Percentiles rank a stretch among this genome's conserved stretches.
These are phyloP conservation scores for Betta splendens DNA, from an alignment of 2,797 vertebrate species.

Conservation along the genomic window DNA sequence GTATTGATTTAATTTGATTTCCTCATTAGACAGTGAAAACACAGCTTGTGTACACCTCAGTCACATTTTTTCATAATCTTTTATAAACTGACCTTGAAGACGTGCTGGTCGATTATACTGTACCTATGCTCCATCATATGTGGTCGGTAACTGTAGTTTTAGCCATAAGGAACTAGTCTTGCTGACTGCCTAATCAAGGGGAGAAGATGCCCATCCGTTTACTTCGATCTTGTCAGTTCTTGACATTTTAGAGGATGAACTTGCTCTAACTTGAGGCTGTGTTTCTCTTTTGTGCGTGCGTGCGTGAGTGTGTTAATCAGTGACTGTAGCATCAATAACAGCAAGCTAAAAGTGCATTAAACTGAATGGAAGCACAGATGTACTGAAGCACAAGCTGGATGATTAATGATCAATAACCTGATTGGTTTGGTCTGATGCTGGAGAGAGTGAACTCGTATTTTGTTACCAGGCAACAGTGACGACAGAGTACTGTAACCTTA, in stretches of 20 bases:
- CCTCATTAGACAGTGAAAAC: slow-evolving; percentile 19
- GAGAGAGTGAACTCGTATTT: slow-evolving; percentile 28
- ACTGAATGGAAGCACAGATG: slow-evolving; percentile 39
- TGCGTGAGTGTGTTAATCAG: slow-evolving; percentile 15
- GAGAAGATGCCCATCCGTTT: slow-evolving; percentile 14
- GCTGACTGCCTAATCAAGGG: slow-evolving; percentile 24
- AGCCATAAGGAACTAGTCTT: slow-evolving; percentile 16
- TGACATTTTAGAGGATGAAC: background rate
- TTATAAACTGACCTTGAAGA: slow-evolving; percentile 24
- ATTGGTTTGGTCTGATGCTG: slow-evolving; percentile 13
- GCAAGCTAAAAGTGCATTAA: slow-evolving; percentile 17
- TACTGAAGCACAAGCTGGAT: slow-evolving; percentile 50
- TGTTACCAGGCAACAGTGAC: slow-evolving; percentile 58
- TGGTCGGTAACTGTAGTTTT: slow-evolving; percentile 23
- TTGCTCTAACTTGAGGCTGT: slow-evolving; percentile 9
- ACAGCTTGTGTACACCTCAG: slow-evolving; percentile 10
- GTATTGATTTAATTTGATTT: slow-evolving; percentile 21
- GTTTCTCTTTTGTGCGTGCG: too few species aligned
- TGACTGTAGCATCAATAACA: slow-evolving; percentile 12
- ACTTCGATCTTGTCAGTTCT: slow-evolving; percentile 8
- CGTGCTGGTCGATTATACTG: slow-evolving; percentile 17
- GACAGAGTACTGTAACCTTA: slow-evolving; percentile 22
- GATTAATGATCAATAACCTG: slow-evolving; percentile 15
- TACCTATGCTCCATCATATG: slow-evolving; percentile 10
- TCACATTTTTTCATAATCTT: slow-evolving; percentile 14